These are phyloP conservation scores for Prochilodus magdalenae DNA, from an alignment of 2,113 vertebrate species.

Conservation along the genomic window DNA sequence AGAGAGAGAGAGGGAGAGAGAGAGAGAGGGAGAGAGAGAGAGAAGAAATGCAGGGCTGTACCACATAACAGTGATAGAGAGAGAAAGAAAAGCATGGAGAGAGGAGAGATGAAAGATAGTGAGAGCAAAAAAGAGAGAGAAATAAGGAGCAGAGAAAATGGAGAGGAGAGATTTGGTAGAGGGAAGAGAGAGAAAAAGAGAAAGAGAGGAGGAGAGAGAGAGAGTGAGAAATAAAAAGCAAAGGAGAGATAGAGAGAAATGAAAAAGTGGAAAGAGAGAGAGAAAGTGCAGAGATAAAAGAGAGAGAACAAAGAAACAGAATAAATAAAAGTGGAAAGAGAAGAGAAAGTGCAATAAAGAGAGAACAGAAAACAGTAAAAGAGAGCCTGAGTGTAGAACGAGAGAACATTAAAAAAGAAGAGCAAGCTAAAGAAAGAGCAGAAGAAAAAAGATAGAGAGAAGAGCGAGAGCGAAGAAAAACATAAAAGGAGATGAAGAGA, in stretches of 20 bases:
- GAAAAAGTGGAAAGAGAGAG: neutral
- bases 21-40: no score
- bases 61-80: neutral
- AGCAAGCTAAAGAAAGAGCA: neutral
- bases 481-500: neutral
- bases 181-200: neutral
- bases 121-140: neutral
- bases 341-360: no score
- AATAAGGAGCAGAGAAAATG: no score
- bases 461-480: neutral
- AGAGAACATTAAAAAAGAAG: no score
- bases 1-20: neutral
- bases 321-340: no score
- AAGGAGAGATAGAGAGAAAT: neutral
- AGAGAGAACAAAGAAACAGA: no score
- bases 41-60: no score
- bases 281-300: neutral
- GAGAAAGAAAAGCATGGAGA: no score
- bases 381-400: no score
- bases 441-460: neutral
- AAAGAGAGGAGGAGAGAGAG: constrained; percentile 6
- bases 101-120: neutral
- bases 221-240: neutral
- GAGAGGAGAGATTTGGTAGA: neutral
- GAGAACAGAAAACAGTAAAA: no score